phyloP scores from a whole-genome alignment of 2,113 vertebrate species.

The Haemorhous mexicanus region DNA sequence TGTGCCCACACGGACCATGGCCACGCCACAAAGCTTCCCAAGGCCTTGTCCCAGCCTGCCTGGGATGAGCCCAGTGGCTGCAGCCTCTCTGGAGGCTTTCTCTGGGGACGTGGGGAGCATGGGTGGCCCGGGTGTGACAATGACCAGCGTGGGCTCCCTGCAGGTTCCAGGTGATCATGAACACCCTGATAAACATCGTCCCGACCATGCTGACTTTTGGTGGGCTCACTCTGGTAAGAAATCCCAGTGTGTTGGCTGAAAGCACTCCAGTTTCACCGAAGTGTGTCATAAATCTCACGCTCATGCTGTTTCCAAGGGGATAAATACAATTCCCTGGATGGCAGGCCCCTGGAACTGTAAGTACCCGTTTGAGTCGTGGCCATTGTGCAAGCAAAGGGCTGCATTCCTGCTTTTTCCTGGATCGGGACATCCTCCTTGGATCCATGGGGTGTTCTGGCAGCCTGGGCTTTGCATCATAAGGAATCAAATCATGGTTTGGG shows the following conservation, averaged over 20 bases:
- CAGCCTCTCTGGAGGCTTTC: background rate
- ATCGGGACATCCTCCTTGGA: background rate
- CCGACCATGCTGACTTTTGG: slow-evolving; percentile 89
- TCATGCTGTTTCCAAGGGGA: background rate
- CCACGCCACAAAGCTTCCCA: background rate
- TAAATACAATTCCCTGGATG: background rate
- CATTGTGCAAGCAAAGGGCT: background rate
- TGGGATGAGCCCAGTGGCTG: background rate
- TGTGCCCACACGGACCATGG: background rate
- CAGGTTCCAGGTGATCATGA: slow-evolving; percentile 89
- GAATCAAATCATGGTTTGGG: background rate
- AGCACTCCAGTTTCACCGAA: background rate
- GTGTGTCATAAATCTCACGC: background rate
- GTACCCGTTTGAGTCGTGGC: background rate
- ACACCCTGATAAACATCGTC: slow-evolving; percentile 88
- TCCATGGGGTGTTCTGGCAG: background rate
- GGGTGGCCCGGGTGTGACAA: background rate
- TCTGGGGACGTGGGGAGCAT: background rate
- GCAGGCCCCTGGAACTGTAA: background rate
- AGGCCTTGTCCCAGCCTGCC: background rate
- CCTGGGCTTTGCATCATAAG: background rate
- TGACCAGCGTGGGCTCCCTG: background rate
- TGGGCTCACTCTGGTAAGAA: slow-evolving; percentile 87
- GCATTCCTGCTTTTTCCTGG: background rate
- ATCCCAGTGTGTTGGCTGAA: background rate